Percentiles rank a stretch among this genome's conserved stretches.
phyloP scores from a whole-genome alignment of 2,888 invertebrate genomes.

The Isoperla grammatica region DNA sequence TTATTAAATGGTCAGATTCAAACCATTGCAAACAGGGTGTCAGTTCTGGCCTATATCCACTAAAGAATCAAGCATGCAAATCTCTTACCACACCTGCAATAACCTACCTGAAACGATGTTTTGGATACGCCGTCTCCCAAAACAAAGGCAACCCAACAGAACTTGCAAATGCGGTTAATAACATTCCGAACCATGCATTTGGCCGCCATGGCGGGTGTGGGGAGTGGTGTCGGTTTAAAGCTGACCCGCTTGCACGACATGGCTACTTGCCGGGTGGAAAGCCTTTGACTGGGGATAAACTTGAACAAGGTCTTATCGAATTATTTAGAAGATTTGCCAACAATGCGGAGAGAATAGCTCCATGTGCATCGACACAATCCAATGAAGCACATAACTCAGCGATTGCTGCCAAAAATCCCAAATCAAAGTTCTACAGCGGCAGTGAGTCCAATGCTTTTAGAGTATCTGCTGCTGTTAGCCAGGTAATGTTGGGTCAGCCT shows the following conservation, averaged over 20 bases:
- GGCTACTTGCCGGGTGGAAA: not conserved
- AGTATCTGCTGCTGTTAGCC: no score
- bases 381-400: not conserved
- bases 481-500: no score
- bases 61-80: not conserved
- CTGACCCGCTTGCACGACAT: not conserved
- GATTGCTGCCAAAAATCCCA: not conserved
- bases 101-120: not conserved
- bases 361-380: not conserved
- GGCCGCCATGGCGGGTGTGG: not conserved
- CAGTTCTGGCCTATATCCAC: not conserved
- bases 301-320: no score
- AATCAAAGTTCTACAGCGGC: conserved; percentile 4
- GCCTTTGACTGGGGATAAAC: not conserved
- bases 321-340: not conserved
- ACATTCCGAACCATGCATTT: not conserved
- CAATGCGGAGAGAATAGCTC: not conserved
- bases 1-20: conserved; percentile 16
- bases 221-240: not conserved
- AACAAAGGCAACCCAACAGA: not conserved
- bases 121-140: conserved; percentile 3
- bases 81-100: not conserved
- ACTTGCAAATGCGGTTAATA: not conserved
- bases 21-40: not conserved
- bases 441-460: no score